A percentile compares a stretch with the other conserved stretches of the same genome.
phyloP scores from a whole-genome alignment of 2,113 vertebrate genomes.

The Mirounga angustirostris region DNA sequence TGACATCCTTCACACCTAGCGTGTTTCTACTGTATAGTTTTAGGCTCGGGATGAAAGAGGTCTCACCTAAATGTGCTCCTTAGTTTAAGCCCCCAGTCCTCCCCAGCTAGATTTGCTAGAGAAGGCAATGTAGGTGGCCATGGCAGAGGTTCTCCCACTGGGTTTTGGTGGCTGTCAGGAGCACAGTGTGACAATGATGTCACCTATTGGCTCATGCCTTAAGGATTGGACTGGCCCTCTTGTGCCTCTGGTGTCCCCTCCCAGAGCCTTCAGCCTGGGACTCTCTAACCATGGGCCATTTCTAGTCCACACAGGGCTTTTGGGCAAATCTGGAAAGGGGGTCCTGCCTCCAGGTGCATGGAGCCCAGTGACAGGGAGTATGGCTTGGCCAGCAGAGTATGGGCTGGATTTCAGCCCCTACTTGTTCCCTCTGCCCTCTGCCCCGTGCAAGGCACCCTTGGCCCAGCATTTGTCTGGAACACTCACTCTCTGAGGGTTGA shows the following conservation, averaged over 20 bases:
- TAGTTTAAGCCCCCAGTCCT: not conserved
- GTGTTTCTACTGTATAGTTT: not conserved
- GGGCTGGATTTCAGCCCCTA: not conserved
- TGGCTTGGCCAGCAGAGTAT: not conserved
- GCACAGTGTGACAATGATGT: not conserved
- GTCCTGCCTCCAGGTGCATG: not conserved
- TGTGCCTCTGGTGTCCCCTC: not conserved
- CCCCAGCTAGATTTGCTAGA: not conserved
- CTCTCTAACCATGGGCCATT: not conserved
- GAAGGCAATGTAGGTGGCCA: rapidly evolving
- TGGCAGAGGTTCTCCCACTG: not conserved
- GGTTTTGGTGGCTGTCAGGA: not conserved
- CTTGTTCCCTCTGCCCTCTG: not conserved
- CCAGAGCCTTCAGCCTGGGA: not conserved
- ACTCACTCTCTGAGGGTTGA: not conserved
- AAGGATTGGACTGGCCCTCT: not conserved
- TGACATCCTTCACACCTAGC: not conserved
- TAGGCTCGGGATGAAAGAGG: not conserved
- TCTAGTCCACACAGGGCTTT: not conserved
- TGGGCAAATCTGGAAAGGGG: not conserved
- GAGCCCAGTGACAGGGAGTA: not conserved
- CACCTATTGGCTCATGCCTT: not conserved
- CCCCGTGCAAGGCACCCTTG: not conserved
- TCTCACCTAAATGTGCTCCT: not conserved
- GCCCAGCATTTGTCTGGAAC: not conserved